Conservation (phyloP, 2,113 vertebrate genomes). For the Microtus ochrogaster region DNA sequence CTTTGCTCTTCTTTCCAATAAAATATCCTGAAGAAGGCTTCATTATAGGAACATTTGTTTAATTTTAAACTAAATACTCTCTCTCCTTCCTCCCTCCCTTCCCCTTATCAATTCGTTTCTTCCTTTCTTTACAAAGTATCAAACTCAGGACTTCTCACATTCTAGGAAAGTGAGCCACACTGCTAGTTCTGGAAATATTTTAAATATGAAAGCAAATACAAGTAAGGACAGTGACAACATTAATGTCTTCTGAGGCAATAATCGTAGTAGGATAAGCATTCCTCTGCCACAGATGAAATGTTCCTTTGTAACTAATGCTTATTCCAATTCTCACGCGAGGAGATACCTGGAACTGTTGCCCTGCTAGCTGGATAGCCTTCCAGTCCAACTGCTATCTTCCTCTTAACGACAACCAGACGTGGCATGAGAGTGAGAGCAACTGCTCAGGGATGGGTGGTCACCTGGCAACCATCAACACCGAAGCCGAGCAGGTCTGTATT, state of each 20-base stretch:
- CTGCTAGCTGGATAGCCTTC: slow-evolving; percentile 61
- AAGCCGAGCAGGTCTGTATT: slow-evolving; percentile 62
- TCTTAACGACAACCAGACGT: slow-evolving; percentile 41
- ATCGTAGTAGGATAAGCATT: neutral
- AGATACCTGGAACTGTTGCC: slow-evolving; percentile 59
- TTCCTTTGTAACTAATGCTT: neutral
- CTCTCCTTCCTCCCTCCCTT: neutral
- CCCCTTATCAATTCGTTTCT: neutral
- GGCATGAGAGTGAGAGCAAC: slow-evolving; percentile 56
- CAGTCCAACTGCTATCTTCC: slow-evolving; percentile 58
- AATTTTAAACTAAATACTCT: neutral
- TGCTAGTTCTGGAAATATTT: neutral
- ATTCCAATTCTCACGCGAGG: neutral
- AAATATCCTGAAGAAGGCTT: neutral
- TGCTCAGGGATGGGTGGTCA: slow-evolving; percentile 45
- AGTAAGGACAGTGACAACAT: neutral
- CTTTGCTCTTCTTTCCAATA: neutral
- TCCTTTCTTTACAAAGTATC: neutral
- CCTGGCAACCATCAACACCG: slow-evolving; percentile 30
- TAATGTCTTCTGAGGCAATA: slow-evolving; percentile 13
- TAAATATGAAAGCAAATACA: neutral
- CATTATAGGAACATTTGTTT: neutral
- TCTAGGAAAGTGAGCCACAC: neutral
- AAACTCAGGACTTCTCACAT: neutral
- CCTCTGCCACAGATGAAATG: neutral